Conservation (phyloP, 2,797 vertebrate species). For the Petrocephalus schoutedeni region DNA sequence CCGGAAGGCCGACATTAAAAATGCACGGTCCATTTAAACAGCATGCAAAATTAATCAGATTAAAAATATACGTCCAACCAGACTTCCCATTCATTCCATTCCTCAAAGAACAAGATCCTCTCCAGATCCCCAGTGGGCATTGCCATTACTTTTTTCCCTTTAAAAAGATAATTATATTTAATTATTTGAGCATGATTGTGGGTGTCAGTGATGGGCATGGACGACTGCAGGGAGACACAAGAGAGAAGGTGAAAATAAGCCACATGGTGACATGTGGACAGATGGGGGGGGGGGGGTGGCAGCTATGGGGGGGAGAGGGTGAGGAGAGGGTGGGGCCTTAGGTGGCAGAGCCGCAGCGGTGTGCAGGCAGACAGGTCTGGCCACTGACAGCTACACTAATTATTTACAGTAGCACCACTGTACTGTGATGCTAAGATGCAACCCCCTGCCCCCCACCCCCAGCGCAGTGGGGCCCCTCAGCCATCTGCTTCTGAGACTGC, state of each 20-base stretch:
- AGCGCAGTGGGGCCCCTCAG: neutral
- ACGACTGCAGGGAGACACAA: neutral
- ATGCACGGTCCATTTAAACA: slow-evolving; percentile 57
- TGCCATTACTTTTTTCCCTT: neutral
- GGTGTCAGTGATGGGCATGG: neutral
- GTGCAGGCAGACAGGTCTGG: neutral
- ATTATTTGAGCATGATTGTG: neutral
- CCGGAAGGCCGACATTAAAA: slow-evolving; percentile 52
- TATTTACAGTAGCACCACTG: slow-evolving; percentile 38
- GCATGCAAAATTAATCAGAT: slow-evolving; percentile 59
- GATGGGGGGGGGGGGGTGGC: neutral
- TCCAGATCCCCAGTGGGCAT: neutral
- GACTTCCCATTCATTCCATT: slow-evolving; percentile 39
- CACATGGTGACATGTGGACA: neutral
- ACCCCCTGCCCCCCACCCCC: neutral
- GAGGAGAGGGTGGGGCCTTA: neutral
- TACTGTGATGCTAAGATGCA: neutral
- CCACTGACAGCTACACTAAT: slow-evolving; percentile 36
- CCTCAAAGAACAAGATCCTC: slow-evolving; percentile 32
- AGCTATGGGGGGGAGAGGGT: neutral
- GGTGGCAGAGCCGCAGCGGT: neutral
- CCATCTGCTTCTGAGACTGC: slow-evolving; percentile 21
- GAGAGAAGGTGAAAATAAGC: neutral
- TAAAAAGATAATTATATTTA: neutral
- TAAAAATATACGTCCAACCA: slow-evolving; percentile 56